A percentile compares a stretch with the other conserved stretches of the same genome.
phyloP scores from a whole-genome alignment of 2,113 vertebrate genomes.

The Arvicanthis niloticus region DNA sequence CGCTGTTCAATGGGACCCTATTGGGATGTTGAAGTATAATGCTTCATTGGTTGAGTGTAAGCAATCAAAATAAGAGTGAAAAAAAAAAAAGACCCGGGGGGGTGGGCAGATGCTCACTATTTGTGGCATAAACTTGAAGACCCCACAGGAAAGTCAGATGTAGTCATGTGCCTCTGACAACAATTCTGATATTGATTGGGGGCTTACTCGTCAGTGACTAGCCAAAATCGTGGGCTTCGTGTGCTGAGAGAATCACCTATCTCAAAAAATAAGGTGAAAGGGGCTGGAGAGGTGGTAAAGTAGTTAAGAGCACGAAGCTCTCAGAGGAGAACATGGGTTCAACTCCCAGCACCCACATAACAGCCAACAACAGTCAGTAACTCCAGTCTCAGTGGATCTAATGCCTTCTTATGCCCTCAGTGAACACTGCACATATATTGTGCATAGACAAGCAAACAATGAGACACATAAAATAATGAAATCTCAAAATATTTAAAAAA shows the following conservation, averaged over 20 bases:
- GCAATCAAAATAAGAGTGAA: constrained; percentile 13
- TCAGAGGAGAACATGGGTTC: background rate
- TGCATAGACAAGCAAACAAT: background rate
- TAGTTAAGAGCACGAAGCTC: background rate
- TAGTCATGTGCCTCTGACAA: background rate
- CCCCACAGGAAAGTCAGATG: background rate
- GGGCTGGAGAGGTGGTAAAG: background rate
- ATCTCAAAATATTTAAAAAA: background rate
- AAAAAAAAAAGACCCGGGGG: background rate
- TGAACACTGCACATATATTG: background rate
- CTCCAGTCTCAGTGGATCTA: background rate
- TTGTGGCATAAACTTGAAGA: background rate
- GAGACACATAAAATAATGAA: background rate
- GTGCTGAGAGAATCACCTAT: background rate
- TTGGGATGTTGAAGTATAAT: background rate
- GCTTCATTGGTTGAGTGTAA: constrained; percentile 3
- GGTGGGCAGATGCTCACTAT: background rate
- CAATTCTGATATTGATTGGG: background rate
- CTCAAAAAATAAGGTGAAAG: background rate
- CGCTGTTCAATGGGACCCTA: constrained; percentile 34
- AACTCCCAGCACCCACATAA: background rate
- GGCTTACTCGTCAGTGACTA: background rate
- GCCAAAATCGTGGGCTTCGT: background rate
- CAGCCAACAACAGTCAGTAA: background rate
- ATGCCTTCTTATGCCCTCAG: background rate